Evolutionary conservation across 2,888 invertebrate genomes (phyloP).

Genomic region (Idaea biselata): DNA sequence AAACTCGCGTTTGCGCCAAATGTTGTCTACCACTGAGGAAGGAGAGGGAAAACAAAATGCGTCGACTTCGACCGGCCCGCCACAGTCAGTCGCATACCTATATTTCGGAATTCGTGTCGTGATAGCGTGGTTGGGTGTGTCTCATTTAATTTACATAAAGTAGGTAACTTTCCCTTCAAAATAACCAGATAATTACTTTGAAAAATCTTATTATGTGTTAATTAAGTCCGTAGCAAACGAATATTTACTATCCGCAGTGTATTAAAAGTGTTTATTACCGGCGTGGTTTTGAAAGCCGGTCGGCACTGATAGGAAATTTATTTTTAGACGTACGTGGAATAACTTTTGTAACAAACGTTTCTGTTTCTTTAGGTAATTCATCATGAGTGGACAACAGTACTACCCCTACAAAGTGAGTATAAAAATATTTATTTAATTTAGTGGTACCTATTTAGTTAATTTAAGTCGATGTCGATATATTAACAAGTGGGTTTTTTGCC

Average conservation of each 20-base stretch:
- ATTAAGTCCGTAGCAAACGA: slow-evolving; percentile 13
- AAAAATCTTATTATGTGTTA: slow-evolving; percentile 8
- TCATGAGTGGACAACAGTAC: slow-evolving; percentile 90
- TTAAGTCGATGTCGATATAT: background rate
- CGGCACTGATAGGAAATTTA: slow-evolving; percentile 50
- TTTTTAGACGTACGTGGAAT: slow-evolving; percentile 55
- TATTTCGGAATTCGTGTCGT: slow-evolving; percentile 66
- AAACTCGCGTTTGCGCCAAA: slow-evolving; percentile 30
- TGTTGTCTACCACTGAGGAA: slow-evolving; percentile 52
- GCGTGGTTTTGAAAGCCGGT: slow-evolving; percentile 50
- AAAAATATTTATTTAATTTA: background rate
- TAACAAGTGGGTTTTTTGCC: background rate
- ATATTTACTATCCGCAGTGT: slow-evolving; percentile 19
- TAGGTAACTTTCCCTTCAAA: slow-evolving; percentile 47
- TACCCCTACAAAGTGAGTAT: slow-evolving; percentile 91
- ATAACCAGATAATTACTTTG: slow-evolving; percentile 14
- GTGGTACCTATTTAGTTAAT: background rate
- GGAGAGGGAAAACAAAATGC: slow-evolving; percentile 68
- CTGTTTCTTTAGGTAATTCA: slow-evolving; percentile 68
- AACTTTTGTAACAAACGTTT: slow-evolving; percentile 42
- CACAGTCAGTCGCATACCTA: slow-evolving; percentile 50
- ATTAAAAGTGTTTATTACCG: slow-evolving; percentile 28
- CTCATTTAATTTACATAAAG: slow-evolving; percentile 51
- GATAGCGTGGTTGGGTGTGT: slow-evolving; percentile 66
- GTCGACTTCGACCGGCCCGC: slow-evolving; percentile 56